Percentiles rank a stretch among this genome's conserved stretches.
phyloP scores from a whole-genome alignment of 2,797 vertebrate species.

The Melopsittacus undulatus region DNA sequence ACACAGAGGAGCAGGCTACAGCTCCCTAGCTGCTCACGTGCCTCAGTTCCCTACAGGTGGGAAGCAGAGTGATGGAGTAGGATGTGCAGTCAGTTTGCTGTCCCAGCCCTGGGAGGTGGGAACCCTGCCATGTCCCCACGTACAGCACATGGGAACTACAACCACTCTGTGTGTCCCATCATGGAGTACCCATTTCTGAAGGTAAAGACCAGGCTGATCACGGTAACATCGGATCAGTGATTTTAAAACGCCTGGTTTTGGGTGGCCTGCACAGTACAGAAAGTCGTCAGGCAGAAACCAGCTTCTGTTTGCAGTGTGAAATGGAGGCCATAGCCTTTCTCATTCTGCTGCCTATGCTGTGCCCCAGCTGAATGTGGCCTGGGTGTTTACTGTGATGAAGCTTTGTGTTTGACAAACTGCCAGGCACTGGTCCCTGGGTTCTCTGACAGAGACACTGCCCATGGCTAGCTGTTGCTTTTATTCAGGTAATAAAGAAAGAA shows the following conservation, averaged over 20 bases:
- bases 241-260: not conserved
- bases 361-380: not conserved
- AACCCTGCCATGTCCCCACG: rapidly evolving
- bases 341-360: not conserved
- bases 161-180: too few species aligned
- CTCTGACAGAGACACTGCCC: not conserved
- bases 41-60: rapidly evolving
- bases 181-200: rapidly evolving
- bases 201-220: not conserved
- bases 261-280: too few species aligned
- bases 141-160: rapidly evolving
- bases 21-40: not conserved
- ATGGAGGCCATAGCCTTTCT: not conserved
- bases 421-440: rapidly evolving
- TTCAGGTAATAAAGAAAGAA: not conserved
- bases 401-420: not conserved
- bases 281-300: not conserved
- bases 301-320: rapidly evolving
- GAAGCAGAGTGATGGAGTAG: not conserved
- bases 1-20: rapidly evolving
- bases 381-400: not conserved
- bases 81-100: not conserved
- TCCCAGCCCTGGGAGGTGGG: not conserved
- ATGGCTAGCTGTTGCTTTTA: not conserved
- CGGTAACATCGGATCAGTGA: not conserved